Conservation (phyloP, 2,888 invertebrate genomes). For the Cryptus viduatorius region DNA sequence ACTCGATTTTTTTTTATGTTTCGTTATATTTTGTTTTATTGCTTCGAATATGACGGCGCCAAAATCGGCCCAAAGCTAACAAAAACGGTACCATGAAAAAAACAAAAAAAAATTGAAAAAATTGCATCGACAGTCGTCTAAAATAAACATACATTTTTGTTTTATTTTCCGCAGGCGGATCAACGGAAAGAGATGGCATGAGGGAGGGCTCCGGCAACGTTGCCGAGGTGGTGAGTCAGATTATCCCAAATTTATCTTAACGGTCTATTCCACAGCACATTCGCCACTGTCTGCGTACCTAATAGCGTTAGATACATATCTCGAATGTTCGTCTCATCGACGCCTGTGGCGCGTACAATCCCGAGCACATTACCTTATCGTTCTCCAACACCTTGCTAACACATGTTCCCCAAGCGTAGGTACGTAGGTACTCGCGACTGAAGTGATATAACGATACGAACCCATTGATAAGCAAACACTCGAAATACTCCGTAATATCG, state of each 20-base stretch:
- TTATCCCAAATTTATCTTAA: constrained; percentile 18
- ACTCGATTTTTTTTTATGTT: too few species aligned
- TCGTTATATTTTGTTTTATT: too few species aligned
- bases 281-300: not conserved
- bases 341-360: not conserved
- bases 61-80: too few species aligned
- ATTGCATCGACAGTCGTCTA: too few species aligned
- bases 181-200: constrained; percentile 84
- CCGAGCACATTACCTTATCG: constrained; percentile 38
- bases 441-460: not conserved
- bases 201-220: constrained; percentile 84
- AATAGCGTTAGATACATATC: constrained; percentile 2
- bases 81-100: too few species aligned
- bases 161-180: constrained; percentile 79
- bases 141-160: not conserved
- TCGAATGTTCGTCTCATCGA: constrained; percentile 21
- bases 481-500: not conserved
- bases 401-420: not conserved
- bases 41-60: too few species aligned
- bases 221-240: constrained; percentile 83
- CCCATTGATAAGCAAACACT: constrained; percentile 25
- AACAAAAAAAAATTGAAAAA: too few species aligned
- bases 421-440: not conserved
- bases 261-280: not conserved
- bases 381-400: constrained; percentile 40